phyloP scores from a whole-genome alignment of 2,888 invertebrate species.

The Polymixis flavicincta region DNA sequence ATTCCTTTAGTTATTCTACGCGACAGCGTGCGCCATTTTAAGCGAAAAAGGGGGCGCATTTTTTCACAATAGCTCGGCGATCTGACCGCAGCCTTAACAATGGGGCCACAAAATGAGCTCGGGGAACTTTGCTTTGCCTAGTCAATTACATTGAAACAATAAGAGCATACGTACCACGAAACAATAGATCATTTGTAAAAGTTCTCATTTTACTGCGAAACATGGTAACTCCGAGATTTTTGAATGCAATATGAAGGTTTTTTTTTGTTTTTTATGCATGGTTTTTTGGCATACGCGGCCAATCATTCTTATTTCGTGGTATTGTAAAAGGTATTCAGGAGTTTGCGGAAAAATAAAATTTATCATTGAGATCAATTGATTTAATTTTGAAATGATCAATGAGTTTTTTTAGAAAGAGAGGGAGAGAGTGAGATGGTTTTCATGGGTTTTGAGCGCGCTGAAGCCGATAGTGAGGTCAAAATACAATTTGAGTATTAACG shows the following conservation, averaged over 20 bases:
- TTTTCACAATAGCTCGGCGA: conserved; percentile 56
- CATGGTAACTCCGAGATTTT: conserved; percentile 22
- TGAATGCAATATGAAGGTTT: conserved; percentile 17
- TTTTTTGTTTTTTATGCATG: background rate
- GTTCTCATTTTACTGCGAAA: conserved; percentile 56
- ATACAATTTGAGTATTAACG: too few relatives aligned
- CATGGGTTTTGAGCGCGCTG: too few relatives aligned
- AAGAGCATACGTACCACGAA: conserved; percentile 60
- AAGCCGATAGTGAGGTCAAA: too few relatives aligned
- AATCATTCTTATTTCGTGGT: background rate
- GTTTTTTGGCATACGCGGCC: background rate
- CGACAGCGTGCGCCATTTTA: conserved; percentile 46
- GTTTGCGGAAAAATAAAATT: background rate
- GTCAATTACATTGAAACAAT: conserved; percentile 67
- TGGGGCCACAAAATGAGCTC: conserved; percentile 58
- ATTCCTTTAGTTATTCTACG: conserved; percentile 54
- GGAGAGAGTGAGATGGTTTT: too few relatives aligned
- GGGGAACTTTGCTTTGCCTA: conserved; percentile 60
- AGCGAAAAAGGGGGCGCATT: conserved; percentile 50
- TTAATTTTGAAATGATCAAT: background rate
- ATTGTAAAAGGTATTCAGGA: background rate
- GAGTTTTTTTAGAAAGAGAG: too few relatives aligned
- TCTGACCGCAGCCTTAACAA: conserved; percentile 60
- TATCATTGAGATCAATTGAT: too few relatives aligned
- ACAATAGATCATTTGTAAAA: conserved; percentile 61